Conservation (phyloP, 2,113 vertebrate species). For the Recurvirostra avosetta region DNA sequence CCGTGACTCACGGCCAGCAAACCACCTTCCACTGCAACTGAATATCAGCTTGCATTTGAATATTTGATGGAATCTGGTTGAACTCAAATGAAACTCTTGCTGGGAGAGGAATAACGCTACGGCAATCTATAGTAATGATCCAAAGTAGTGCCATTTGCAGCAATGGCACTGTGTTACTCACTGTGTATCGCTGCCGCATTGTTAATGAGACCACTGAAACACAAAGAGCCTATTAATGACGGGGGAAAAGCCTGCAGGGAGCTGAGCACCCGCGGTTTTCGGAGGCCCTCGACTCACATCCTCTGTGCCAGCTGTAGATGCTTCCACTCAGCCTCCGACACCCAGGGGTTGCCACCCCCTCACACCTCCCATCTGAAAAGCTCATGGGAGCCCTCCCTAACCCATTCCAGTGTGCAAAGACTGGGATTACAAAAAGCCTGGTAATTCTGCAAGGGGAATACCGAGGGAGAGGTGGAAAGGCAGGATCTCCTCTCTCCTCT, state of each 20-base stretch:
- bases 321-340: background rate
- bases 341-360: background rate
- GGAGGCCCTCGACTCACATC: background rate
- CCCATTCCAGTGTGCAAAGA: background rate
- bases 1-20: background rate
- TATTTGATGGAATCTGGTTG: slow-evolving; percentile 20
- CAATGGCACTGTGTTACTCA: background rate
- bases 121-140: slow-evolving; percentile 1
- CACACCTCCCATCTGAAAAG: background rate
- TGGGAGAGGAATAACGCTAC: background rate
- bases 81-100: background rate
- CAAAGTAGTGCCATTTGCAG: background rate
- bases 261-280: background rate
- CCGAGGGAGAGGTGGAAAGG: background rate
- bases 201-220: slow-evolving; percentile 4
- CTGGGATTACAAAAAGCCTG: background rate
- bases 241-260: background rate
- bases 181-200: background rate
- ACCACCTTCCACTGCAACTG: background rate
- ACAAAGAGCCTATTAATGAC: background rate
- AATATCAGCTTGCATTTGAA: slow-evolving; percentile 7
- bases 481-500: background rate
- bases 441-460: background rate
- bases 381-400: background rate
- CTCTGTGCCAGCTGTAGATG: background rate